A percentile compares a stretch with the other conserved stretches of the same genome.
Conservation (phyloP, 2,113 vertebrate genomes). For the Enhydra lutris region DNA sequence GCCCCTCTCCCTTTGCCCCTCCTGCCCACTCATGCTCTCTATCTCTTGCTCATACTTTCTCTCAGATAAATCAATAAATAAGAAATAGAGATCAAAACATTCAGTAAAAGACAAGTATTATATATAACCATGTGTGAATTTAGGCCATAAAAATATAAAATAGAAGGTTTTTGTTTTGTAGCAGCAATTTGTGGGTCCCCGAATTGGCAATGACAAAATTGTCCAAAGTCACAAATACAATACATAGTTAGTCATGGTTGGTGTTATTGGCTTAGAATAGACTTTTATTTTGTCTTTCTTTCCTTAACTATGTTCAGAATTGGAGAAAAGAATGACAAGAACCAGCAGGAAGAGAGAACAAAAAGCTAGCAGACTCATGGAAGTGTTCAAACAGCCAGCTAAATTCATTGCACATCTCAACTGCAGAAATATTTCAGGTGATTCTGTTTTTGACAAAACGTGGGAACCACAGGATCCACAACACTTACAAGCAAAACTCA, state of each 20-base stretch:
- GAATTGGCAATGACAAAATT: constrained; percentile 16
- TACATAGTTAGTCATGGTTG: constrained; percentile 41
- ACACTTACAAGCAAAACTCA: constrained; percentile 62
- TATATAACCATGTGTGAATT: not conserved
- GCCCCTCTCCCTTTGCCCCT: not conserved
- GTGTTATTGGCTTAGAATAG: constrained; percentile 36
- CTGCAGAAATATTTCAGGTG: constrained; percentile 68
- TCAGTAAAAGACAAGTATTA: not conserved
- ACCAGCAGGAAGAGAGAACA: constrained; percentile 39
- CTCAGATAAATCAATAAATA: not conserved
- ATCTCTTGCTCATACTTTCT: not conserved
- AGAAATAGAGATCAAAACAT: not conserved
- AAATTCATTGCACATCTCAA: constrained; percentile 9
- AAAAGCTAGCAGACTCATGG: not conserved
- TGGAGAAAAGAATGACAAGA: constrained; percentile 13
- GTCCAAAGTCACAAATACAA: constrained; percentile 39
- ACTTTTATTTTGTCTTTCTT: constrained; percentile 23
- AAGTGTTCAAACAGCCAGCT: not conserved
- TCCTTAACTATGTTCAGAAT: constrained; percentile 10
- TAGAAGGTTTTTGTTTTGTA: not conserved
- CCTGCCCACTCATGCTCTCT: not conserved
- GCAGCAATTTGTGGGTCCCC: not conserved
- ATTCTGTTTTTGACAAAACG: constrained; percentile 60
- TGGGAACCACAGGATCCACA: constrained; percentile 70
- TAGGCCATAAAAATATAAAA: not conserved